These are phyloP conservation scores for Carcinoscorpius rotundicauda DNA, from an alignment of 1,140 invertebrate genomes.

Conservation along the genomic window DNA sequence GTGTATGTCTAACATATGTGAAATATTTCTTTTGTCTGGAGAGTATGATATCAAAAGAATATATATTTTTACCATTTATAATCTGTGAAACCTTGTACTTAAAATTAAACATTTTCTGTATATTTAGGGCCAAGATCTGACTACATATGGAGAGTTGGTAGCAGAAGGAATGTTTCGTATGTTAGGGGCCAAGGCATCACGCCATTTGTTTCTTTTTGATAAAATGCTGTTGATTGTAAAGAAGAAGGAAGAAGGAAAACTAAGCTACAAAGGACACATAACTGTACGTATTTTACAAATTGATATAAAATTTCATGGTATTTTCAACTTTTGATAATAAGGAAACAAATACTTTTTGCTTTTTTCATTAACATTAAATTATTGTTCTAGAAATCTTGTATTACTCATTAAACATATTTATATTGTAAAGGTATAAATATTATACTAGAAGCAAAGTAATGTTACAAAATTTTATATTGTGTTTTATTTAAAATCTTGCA, in stretches of 20 bases:
- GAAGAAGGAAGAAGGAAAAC: conserved; percentile 75
- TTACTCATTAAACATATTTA: too few relatives aligned
- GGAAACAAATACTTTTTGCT: too few relatives aligned
- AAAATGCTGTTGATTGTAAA: conserved; percentile 88
- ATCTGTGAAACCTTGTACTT: too few relatives aligned
- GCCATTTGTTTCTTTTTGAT: conserved; percentile 87
- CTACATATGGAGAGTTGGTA: conserved; percentile 81
- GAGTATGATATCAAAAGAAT: too few relatives aligned
- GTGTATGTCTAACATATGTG: too few relatives aligned
- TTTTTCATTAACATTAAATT: too few relatives aligned
- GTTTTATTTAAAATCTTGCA: conserved; percentile 33
- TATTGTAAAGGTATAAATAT: too few relatives aligned
- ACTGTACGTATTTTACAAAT: conserved; percentile 45
- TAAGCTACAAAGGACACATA: conserved; percentile 78
- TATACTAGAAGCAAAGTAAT: not conserved
- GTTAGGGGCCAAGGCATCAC: conserved; percentile 52
- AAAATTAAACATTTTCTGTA: too few relatives aligned
- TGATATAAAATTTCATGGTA: not conserved
- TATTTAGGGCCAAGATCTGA: conserved; percentile 61
- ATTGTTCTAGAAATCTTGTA: too few relatives aligned
- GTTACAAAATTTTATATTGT: not conserved
- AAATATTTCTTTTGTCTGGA: too few relatives aligned
- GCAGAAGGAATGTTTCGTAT: conserved; percentile 77
- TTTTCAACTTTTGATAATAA: too few relatives aligned
- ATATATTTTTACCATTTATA: too few relatives aligned